Evolutionary conservation across 1,140 invertebrate species (phyloP).

Genomic region (Leptopilina boulardi): DNA sequence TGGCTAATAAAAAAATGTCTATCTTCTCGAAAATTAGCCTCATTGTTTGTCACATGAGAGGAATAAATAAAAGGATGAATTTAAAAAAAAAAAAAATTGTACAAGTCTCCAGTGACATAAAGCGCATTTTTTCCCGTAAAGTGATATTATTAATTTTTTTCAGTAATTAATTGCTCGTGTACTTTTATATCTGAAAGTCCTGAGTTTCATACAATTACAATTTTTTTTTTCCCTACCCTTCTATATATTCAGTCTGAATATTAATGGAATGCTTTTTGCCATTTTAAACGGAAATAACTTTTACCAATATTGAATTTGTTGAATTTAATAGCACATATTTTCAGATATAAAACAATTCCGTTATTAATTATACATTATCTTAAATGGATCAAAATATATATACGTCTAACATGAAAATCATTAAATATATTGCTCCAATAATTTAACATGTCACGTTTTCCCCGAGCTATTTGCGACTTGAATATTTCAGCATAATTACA

Average conservation of each 20-base stretch:
- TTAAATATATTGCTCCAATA: not conserved
- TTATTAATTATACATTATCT: not conserved
- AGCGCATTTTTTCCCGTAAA: not conserved
- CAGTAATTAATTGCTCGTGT: constrained; percentile 6
- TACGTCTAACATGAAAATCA: not conserved
- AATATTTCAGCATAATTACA: not conserved
- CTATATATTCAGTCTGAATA: constrained; percentile 4
- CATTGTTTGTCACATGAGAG: too few species aligned
- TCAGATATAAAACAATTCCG: not conserved
- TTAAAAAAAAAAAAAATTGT: not conserved
- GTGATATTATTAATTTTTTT: constrained; percentile 20
- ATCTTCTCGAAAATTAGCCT: too few species aligned
- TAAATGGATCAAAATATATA: not conserved
- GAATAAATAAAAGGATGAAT: not conserved
- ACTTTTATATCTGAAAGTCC: not conserved
- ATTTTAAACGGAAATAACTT: constrained; percentile 27
- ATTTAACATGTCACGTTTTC: not conserved
- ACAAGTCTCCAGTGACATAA: not conserved
- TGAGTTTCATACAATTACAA: not conserved
- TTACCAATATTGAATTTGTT: constrained; percentile 9
- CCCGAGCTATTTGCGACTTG: not conserved
- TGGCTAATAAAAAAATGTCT: too few species aligned
- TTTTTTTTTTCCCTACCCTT: too few species aligned
- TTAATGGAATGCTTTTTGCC: constrained; percentile 13
- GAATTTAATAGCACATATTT: not conserved